Percentiles rank a stretch among this genome's conserved stretches.
These are phyloP conservation scores for Rapana venosa DNA, from an alignment of 2,888 invertebrate species.

Conservation along the genomic window DNA sequence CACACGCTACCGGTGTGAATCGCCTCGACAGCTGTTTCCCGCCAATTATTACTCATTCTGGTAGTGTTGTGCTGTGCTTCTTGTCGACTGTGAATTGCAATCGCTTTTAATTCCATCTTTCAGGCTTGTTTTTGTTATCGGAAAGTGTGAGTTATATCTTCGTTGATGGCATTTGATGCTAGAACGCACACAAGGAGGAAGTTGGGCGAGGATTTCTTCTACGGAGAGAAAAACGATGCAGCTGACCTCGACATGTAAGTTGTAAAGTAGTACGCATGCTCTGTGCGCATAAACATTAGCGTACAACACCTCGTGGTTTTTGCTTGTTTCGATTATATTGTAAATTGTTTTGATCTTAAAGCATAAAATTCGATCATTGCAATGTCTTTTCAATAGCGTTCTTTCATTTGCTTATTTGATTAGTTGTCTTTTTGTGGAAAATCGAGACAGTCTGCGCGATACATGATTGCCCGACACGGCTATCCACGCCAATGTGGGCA, in stretches of 20 bases:
- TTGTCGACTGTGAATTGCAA: conserved; percentile 61
- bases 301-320: conserved; percentile 61
- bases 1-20: conserved; percentile 64
- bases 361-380: neutral
- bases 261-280: conserved; percentile 70
- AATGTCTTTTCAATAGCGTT: neutral
- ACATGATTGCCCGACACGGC: neutral
- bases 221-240: conserved; percentile 67
- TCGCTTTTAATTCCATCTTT: conserved; percentile 48
- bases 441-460: neutral
- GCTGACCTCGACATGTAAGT: conserved; percentile 71
- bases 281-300: conserved; percentile 73
- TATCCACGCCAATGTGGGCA: conserved; percentile 14
- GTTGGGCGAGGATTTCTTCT: conserved; percentile 63
- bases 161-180: conserved; percentile 45
- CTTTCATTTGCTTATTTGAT: neutral
- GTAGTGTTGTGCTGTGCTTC: conserved; percentile 67
- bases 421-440: neutral
- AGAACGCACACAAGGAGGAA: conserved; percentile 46
- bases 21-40: conserved; percentile 74
- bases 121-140: conserved; percentile 31
- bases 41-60: conserved; percentile 77
- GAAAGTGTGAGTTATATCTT: conserved; percentile 3
- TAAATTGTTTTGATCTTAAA: neutral
- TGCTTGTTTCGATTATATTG: conserved; percentile 37